phyloP scores from a whole-genome alignment of 2,797 vertebrate genomes.

The Mus caroli region DNA sequence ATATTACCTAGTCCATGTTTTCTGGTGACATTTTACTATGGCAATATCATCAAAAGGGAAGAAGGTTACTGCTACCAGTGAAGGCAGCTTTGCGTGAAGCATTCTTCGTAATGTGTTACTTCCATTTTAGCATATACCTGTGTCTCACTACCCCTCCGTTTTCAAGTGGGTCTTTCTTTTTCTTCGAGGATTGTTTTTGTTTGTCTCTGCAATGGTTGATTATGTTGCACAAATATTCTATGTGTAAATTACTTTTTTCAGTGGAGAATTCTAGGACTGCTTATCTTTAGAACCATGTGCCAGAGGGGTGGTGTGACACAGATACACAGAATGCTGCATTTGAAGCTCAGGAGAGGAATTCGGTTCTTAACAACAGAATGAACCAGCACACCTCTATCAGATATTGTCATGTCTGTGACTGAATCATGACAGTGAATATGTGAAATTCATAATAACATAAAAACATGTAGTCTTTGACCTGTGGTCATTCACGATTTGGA shows the following conservation, averaged over 20 bases:
- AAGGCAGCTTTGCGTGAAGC: background rate
- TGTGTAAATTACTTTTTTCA: background rate
- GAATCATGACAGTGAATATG: background rate
- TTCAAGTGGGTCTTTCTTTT: background rate
- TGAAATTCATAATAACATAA: background rate
- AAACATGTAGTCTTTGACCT: background rate
- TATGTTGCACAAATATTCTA: background rate
- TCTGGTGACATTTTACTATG: background rate
- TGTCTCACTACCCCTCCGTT: background rate
- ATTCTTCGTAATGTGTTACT: background rate
- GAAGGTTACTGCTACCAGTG: background rate
- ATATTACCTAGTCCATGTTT: background rate
- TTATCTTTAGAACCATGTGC: background rate
- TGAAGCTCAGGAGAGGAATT: background rate
- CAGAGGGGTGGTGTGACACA: background rate
- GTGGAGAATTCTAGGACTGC: background rate
- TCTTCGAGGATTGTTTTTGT: background rate
- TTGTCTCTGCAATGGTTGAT: background rate
- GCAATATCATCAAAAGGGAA: background rate
- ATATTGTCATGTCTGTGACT: background rate
- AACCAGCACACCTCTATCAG: background rate
- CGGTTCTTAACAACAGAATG: background rate
- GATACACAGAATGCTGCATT: background rate
- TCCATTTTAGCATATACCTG: background rate
- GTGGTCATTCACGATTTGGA: background rate